Percentiles rank a stretch among this genome's conserved stretches.
Evolutionary conservation across 2,888 invertebrate species (phyloP).

Genomic region (Lysandra coridon): DNA sequence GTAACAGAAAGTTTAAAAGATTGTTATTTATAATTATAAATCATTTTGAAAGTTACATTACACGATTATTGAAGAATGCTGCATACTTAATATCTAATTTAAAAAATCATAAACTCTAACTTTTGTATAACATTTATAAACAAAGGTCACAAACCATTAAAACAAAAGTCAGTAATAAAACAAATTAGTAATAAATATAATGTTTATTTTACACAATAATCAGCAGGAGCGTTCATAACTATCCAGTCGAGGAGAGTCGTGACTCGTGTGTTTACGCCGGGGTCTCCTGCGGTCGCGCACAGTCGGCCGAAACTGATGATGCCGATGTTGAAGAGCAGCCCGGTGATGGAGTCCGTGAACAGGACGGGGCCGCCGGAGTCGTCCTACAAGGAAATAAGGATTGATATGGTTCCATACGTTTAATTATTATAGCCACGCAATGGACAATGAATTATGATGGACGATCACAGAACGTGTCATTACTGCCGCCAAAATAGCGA

Average conservation of each 20-base stretch:
- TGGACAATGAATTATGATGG: too few relatives aligned
- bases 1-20: too few relatives aligned
- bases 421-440: background rate
- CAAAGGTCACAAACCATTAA: too few relatives aligned
- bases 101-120: too few relatives aligned
- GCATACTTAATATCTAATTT: too few relatives aligned
- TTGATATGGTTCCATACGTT: background rate
- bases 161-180: too few relatives aligned
- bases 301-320: conserved; percentile 78
- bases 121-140: too few relatives aligned
- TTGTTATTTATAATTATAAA: too few relatives aligned
- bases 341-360: conserved; percentile 68
- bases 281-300: conserved; percentile 71
- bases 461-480: too few relatives aligned
- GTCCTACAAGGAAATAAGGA: background rate
- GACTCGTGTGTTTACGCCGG: conserved; percentile 80
- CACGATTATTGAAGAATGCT: too few relatives aligned
- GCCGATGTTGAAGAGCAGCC: conserved; percentile 66
- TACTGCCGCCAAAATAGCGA: too few relatives aligned
- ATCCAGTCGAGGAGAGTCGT: conserved; percentile 81
- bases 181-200: background rate
- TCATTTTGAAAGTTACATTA: too few relatives aligned
- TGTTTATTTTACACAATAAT: conserved; percentile 55
- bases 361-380: conserved; percentile 81
- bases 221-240: conserved; percentile 47